Base-by-base conservation (phyloP, 2,797 vertebrate species). In the Rhodeus uyekii region DNA sequence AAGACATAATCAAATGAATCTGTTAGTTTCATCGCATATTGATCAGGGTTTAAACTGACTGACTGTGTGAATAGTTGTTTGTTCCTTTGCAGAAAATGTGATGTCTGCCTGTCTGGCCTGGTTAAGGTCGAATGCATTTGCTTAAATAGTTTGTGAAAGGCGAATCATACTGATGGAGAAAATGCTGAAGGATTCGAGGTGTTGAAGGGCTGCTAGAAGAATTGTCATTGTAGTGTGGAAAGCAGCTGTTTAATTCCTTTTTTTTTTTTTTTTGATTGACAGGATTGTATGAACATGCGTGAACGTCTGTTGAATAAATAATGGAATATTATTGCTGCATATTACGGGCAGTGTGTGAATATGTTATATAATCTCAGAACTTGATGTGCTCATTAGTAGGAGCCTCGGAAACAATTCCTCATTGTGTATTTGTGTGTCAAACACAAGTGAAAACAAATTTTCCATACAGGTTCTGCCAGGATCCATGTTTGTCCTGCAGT, bases 331-430 rank as follows among this genome's bases (percentile, higher is more conserved):
- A 13, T 71, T 24, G 58, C 42, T 72, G 42, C 13, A 36, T 69
- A 60, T 84, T 38, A 46, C n/a, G 55, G 48, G 55, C 50, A 42
- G 71, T 27, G 24, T 85, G 81, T 76, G 69, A 60, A 48, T 14
- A 39, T 80, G 53, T 72, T 48, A 76, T 75, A 67, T 65, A 13
- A 77, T 75, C 67, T 36, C 22, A 48, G 72, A 71, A 72, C 74
- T 83, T 87, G 81, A 88, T 85, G 83, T 82, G 36, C 84, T 87
- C 83, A 88, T 88, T 87, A 88, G 60, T 29, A 84, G 68, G 46
- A 86, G 64, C 27, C 69, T 81, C 44, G 1, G n/a, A 67, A 76
- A 86, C 78, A 86, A 76, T 76, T 83, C 68, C 58, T 81, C 78
- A 60, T 83, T 87, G 83, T 87, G 61, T 82, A 61, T 74, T 46